Evolutionary conservation across 2,888 invertebrate genomes (phyloP).

Genomic region (Prenolepis imparis): DNA sequence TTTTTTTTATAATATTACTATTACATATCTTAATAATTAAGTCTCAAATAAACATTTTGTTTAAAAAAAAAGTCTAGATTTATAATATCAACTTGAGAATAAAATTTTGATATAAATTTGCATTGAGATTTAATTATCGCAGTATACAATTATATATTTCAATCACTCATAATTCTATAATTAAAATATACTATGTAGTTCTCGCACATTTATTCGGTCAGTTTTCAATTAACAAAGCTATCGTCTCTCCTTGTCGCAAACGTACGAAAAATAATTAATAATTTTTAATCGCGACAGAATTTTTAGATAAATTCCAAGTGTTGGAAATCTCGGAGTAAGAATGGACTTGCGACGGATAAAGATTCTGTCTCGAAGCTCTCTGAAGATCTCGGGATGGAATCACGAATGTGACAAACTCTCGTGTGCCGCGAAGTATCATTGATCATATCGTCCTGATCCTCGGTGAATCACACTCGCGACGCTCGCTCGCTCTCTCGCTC

Average conservation of each 20-base stretch:
- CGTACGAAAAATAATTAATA: neutral
- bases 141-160: neutral
- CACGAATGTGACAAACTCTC: constrained; percentile 41
- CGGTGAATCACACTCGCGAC: constrained; percentile 59
- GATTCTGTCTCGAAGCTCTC: constrained; percentile 20
- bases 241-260: neutral
- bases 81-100: neutral
- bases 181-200: neutral
- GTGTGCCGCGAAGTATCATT: constrained; percentile 53
- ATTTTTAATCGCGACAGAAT: neutral
- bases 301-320: neutral
- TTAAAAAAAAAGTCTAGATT: neutral
- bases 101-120: neutral
- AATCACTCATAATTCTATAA: neutral
- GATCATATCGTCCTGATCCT: constrained; percentile 71
- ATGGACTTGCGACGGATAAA: neutral
- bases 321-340: constrained; percentile 3
- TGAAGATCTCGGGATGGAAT: constrained; percentile 12
- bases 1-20: neutral
- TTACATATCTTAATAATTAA: neutral
- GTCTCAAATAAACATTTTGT: neutral
- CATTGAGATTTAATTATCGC: neutral
- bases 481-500: constrained; percentile 37
- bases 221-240: neutral
- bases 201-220: neutral